Evolutionary conservation across 2,797 vertebrate genomes (phyloP).

Genomic region (Melopsittacus undulatus): DNA sequence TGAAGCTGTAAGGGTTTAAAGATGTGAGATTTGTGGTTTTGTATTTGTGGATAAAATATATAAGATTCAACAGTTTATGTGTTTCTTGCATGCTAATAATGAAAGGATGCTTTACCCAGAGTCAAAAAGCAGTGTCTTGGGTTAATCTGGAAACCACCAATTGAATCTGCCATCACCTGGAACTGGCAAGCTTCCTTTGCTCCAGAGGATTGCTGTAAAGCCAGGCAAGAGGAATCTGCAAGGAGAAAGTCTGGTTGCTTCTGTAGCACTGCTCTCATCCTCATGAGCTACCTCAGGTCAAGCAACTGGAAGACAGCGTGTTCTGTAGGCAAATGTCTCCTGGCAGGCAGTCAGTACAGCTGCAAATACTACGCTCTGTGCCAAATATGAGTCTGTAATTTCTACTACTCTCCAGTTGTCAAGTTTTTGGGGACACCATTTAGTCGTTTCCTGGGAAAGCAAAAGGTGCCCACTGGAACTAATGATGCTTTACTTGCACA

Average conservation of each 20-base stretch:
- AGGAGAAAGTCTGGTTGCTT: background rate
- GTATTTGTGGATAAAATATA: background rate
- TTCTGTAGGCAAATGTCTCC: background rate
- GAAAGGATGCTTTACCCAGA: background rate
- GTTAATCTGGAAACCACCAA: background rate
- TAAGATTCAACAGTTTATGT: background rate
- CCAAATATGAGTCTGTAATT: slow-evolving; percentile 48
- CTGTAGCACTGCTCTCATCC: background rate
- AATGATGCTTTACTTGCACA: background rate
- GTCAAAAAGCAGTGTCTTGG: background rate
- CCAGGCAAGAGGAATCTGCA: background rate
- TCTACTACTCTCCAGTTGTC: background rate
- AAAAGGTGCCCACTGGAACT: background rate
- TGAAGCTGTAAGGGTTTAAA: background rate
- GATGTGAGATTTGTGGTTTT: background rate
- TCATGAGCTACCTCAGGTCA: background rate
- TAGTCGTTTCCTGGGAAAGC: slow-evolving; percentile 23
- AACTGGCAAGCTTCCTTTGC: background rate
- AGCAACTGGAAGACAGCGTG: slow-evolving; percentile 28
- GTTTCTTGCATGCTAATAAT: background rate
- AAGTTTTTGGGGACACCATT: background rate
- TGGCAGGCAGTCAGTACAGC: slow-evolving; percentile 39
- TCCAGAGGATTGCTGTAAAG: background rate
- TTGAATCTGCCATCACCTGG: background rate
- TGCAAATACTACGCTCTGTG: background rate